A percentile compares a stretch with the other conserved stretches of the same genome.
Evolutionary conservation across 2,888 invertebrate species (phyloP).

Genomic region (Clusia tigrina): DNA sequence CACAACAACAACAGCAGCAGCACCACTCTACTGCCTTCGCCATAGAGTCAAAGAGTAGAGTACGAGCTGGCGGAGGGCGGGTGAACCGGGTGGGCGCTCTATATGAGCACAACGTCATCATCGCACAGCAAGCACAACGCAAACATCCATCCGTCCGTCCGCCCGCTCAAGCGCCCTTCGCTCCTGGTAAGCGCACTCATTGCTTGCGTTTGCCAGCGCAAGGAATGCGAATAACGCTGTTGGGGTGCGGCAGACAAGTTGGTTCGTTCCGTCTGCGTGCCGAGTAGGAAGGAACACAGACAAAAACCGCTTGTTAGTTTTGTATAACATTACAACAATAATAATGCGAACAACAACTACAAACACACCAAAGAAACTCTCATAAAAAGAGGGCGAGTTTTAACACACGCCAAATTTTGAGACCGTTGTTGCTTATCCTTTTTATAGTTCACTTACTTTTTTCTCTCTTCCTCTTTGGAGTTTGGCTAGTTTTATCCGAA

Average conservation of each 20-base stretch:
- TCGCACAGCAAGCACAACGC: too few relatives aligned
- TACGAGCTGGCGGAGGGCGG: neutral
- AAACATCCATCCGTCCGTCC: neutral
- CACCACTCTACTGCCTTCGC: neutral
- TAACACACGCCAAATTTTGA: too few relatives aligned
- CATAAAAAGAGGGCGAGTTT: too few relatives aligned
- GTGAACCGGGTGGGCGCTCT: too few relatives aligned
- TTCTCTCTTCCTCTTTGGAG: too few relatives aligned
- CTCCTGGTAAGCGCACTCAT: neutral
- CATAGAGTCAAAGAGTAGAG: neutral
- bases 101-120: too few relatives aligned
- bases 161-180: neutral
- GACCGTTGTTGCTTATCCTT: too few relatives aligned
- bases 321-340: neutral
- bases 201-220: neutral
- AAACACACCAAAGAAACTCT: neutral
- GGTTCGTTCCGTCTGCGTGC: too few relatives aligned
- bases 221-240: constrained; percentile 9
- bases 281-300: too few relatives aligned
- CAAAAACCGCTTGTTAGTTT: neutral
- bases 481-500: too few relatives aligned
- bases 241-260: constrained; percentile 22
- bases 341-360: neutral
- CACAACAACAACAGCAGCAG: too few relatives aligned
- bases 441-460: too few relatives aligned